A percentile compares a stretch with the other conserved stretches of the same genome.
Evolutionary conservation across 2,888 invertebrate species (phyloP).

Genomic region (Blastobasis lacticolella): DNA sequence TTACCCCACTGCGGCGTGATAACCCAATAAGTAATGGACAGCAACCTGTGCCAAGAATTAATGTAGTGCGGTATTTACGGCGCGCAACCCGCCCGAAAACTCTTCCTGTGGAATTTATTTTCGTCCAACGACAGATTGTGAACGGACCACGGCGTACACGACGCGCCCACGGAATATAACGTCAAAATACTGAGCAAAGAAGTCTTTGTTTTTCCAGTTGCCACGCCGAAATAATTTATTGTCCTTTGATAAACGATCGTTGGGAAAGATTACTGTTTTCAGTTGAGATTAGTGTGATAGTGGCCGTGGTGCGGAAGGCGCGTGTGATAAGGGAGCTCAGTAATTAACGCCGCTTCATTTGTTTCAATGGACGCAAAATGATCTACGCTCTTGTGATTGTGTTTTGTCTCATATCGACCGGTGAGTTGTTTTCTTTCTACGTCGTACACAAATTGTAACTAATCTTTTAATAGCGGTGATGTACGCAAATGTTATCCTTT

Average conservation of each 20-base stretch:
- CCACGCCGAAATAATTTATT: conserved; percentile 53
- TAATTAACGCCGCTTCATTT: conserved; percentile 14
- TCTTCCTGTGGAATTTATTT: conserved; percentile 30
- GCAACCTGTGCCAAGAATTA: conserved; percentile 23
- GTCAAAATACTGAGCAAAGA: conserved; percentile 1
- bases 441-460: neutral
- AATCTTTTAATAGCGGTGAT: too few species aligned
- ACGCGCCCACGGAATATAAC: conserved; percentile 19
- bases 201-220: conserved; percentile 32
- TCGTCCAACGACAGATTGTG: conserved; percentile 16
- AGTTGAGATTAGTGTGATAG: conserved; percentile 52
- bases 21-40: conserved; percentile 5
- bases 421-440: conserved; percentile 35
- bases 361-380: conserved; percentile 28
- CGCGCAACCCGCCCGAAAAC: conserved; percentile 15
- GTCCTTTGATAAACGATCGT: conserved; percentile 42
- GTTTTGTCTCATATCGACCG: conserved; percentile 36
- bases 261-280: conserved; percentile 43
- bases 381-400: conserved; percentile 36
- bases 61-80: conserved; percentile 4
- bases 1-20: conserved; percentile 1
- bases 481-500: too few species aligned
- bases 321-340: neutral
- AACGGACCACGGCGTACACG: conserved; percentile 8
- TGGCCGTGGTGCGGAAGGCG: conserved; percentile 26